phyloP scores from a whole-genome alignment of 2,113 vertebrate genomes.

The Plecturocebus donacophilus region DNA sequence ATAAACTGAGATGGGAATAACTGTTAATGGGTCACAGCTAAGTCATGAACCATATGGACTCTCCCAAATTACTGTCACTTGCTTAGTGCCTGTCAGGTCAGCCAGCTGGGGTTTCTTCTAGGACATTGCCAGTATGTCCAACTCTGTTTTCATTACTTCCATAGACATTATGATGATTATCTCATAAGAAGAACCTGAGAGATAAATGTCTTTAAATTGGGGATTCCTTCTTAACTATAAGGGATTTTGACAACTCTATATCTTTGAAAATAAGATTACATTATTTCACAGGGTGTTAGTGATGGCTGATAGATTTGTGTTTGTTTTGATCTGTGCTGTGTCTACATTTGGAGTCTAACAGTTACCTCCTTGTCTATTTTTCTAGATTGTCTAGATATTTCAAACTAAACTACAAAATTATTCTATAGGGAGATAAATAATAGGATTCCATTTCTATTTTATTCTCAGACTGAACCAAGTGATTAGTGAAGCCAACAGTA shows the following conservation, averaged over 20 bases:
- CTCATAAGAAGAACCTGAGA: background rate
- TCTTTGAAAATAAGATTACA: constrained; percentile 13
- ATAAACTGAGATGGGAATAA: constrained; percentile 37
- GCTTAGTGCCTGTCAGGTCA: background rate
- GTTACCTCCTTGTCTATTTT: constrained; percentile 7
- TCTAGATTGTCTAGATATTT: background rate
- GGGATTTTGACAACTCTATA: background rate
- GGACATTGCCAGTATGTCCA: background rate
- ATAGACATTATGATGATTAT: background rate
- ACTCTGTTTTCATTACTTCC: background rate
- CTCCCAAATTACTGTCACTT: constrained; percentile 29
- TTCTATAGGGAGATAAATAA: background rate
- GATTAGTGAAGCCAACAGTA: background rate
- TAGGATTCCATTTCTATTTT: background rate
- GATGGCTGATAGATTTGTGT: background rate
- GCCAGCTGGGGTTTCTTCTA: background rate
- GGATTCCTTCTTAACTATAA: background rate
- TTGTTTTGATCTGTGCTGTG: constrained; percentile 6
- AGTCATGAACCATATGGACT: constrained; percentile 33
- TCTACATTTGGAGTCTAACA: background rate
- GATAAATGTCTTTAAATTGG: constrained; percentile 13
- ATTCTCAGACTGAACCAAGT: background rate
- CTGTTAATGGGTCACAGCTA: constrained; percentile 11
- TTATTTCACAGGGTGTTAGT: background rate
- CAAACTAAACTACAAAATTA: constrained; percentile 1